Base-by-base conservation (phyloP, 1,140 invertebrate species). In the Triops longicaudatus region DNA sequence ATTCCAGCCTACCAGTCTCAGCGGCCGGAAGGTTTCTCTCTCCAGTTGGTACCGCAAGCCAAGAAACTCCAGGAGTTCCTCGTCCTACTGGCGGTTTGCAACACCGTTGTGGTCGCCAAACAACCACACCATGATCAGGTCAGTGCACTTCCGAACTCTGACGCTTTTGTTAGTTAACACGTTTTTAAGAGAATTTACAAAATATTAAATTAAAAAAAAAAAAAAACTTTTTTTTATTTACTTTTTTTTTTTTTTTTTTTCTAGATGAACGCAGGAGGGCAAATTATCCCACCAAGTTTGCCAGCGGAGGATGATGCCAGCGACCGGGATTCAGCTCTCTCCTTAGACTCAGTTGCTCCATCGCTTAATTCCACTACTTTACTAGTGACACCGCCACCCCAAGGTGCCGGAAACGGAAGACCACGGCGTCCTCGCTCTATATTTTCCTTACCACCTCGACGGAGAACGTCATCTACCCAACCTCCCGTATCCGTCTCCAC, bases 51-150 rank as follows among this genome's bases (percentile, higher is more conserved):
- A 17, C 73, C 78, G 10, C 82, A 86, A 72, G 81, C 82, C 27
- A 83, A 84, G 77, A 85, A 88, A 81, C 89, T 97, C 3, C 91
- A 94, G 80, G 96, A 98, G 82, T 98, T 98, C 84, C 90, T 98
- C 76, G 84, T 98, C 76, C 89, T 97, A 1, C 87, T 99, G 83
- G 92, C 96, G 12, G 88, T 98, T 74, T 99, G 97, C 83, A 98
- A 99, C 84, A 98, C 97, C 1, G 97, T 98, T 2, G 93, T 98
- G 22, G 96, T 98, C 28, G 91, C 93, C 75, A 90, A 91, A 78
- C 89, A 91, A 83, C 94, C 95, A 1, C 95, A 97, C 87, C 88
- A 91, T 81, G 76, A 78, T 72, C 50, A 71, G 14, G 78, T 78
- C 72, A 78, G 75, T 27, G 73, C 5, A 78, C 37, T 50, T 31